Evolutionary conservation across 2,888 invertebrate species (phyloP).

Genomic region (Colostygia pectinataria): DNA sequence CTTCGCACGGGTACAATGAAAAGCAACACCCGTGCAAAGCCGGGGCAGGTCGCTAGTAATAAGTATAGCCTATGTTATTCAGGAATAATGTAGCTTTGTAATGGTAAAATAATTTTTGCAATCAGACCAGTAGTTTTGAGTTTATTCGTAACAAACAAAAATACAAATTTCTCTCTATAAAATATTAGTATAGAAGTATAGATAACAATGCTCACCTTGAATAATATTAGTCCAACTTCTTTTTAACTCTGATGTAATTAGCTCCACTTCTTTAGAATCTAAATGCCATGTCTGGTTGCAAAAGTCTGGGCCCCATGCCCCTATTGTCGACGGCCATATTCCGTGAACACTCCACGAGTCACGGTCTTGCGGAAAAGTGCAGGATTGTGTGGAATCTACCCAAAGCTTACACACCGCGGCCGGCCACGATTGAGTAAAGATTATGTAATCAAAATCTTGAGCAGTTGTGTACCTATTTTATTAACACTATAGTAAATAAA

Average conservation of each 20-base stretch:
- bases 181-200: too few relatives aligned
- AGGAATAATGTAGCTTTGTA: too few relatives aligned
- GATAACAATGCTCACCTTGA: slow-evolving; percentile 62
- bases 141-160: too few relatives aligned
- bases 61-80: too few relatives aligned
- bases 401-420: slow-evolving; percentile 85
- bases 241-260: slow-evolving; percentile 81
- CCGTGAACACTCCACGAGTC: slow-evolving; percentile 91
- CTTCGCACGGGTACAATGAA: too few relatives aligned
- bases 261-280: slow-evolving; percentile 81
- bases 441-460: slow-evolving; percentile 87
- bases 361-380: slow-evolving; percentile 83
- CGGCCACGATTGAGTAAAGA: slow-evolving; percentile 93
- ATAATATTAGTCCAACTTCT: slow-evolving; percentile 89
- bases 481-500: too few relatives aligned
- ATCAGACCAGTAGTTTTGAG: too few relatives aligned
- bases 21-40: too few relatives aligned
- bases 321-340: slow-evolving; percentile 90
- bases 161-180: too few relatives aligned
- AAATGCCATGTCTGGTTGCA: slow-evolving; percentile 88
- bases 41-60: too few relatives aligned
- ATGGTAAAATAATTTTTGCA: too few relatives aligned
- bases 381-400: slow-evolving; percentile 84
- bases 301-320: slow-evolving; percentile 86
- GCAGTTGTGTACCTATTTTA: slow-evolving; percentile 28